Percentiles rank a stretch among this genome's conserved stretches.
Conservation (phyloP, 2,888 invertebrate genomes). For the Lasioglossum morio region DNA sequence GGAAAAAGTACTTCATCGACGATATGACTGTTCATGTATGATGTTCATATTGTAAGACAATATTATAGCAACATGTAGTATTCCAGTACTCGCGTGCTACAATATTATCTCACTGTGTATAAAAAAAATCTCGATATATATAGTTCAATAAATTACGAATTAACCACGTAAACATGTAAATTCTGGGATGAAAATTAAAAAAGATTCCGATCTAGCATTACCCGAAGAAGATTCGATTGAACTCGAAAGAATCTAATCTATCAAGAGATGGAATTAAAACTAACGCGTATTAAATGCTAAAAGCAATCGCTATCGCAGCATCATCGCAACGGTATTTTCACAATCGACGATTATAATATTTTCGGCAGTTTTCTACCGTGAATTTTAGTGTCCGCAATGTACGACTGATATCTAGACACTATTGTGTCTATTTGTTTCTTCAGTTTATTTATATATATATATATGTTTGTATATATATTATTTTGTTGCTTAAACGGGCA, state of each 20-base stretch:
- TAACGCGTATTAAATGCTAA: constrained; percentile 61
- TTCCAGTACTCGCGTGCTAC: neutral
- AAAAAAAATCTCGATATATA: neutral
- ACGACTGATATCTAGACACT: constrained; percentile 35
- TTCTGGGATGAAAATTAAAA: constrained; percentile 4
- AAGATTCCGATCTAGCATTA: neutral
- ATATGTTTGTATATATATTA: neutral
- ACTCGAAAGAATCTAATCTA: constrained; percentile 25
- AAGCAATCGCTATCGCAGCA: constrained; percentile 64
- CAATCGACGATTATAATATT: constrained; percentile 60
- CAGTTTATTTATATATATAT: constrained; percentile 5
- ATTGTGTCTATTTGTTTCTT: constrained; percentile 47
- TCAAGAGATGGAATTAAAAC: constrained; percentile 69
- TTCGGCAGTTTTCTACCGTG: constrained; percentile 46
- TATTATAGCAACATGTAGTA: neutral
- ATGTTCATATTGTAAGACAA: constrained; percentile 4
- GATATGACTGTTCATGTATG: neutral
- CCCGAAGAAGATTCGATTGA: neutral
- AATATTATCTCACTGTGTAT: constrained; percentile 3
- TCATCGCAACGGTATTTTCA: constrained; percentile 59
- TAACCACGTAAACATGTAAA: neutral
- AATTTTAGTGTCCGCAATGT: constrained; percentile 63
- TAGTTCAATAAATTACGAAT: neutral
- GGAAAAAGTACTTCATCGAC: neutral
- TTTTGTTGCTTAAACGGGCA: constrained; percentile 64